Evolutionary conservation across 92 coral and sea anemone genomes (phyloP), one percentile per base, ranked within the genome.

Genomic region (Actinernus sp.): DNA sequence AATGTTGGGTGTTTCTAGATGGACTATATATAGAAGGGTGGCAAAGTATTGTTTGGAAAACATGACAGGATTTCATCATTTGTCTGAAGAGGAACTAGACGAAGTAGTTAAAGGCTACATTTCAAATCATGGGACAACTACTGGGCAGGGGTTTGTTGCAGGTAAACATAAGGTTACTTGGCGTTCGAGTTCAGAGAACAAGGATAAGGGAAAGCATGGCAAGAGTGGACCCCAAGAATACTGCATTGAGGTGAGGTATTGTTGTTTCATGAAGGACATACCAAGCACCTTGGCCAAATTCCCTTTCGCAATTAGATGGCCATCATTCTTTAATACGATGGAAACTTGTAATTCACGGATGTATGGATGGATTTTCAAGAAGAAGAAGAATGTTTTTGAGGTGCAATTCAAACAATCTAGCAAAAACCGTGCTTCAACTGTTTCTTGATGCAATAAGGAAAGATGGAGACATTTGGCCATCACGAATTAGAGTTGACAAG

Each of bases 181-280:
- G 64, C 39, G 25, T 68, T 0, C 48, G 64, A 68, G 43, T 68
- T 28, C 76, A 68, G 44, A 51, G 74, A 33, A 51, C 27, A 38
- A 68, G 76, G 34, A 40, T 55, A 36, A 39, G 76, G 21, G 76
- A 68, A 54, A 53, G 64, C 38, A 58, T 73, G 32, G 74, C 75
- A n/a, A 73, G 82, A 82, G 78, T 73, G 28, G 74, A 80, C 63
- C 87, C 80, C 26, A 46, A 64, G 16, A 70, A 70, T 54, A 65
- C 61, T 53, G 73, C 74, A 40, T 26, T 71, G 47, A 45, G 81
- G 29, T 80, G 81, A 81, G 41, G 80, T 25, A 58, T 33, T n/a
- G 63, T 70, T 46, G 74, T 80, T 48, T 47, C 52, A 37, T 64
- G 75, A 24, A 45, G 62, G 55, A 63, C 45, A n/a, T 80, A 79